These are phyloP conservation scores for Diogma glabrata DNA, from an alignment of 2,888 invertebrate genomes.

Conservation along the genomic window DNA sequence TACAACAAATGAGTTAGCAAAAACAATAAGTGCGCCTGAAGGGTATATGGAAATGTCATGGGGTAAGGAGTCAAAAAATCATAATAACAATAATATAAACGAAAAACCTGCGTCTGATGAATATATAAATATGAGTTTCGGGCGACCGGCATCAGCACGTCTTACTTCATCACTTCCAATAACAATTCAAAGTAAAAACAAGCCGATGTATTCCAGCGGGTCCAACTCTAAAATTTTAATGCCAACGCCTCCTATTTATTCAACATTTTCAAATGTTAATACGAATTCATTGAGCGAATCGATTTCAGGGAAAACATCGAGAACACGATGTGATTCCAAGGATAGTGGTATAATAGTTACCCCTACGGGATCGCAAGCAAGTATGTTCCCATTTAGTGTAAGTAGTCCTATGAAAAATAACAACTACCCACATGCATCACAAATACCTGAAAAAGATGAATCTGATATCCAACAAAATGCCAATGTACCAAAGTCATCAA, in stretches of 20 bases:
- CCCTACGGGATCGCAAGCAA: constrained; percentile 46
- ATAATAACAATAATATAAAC: constrained; percentile 27
- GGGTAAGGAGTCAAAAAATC: constrained; percentile 27
- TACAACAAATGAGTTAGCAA: constrained; percentile 27
- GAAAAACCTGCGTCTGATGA: constrained; percentile 32
- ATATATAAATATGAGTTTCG: constrained; percentile 43
- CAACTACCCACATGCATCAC: background rate
- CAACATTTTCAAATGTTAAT: background rate
- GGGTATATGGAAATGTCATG: constrained; percentile 58
- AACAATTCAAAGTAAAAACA: constrained; percentile 38
- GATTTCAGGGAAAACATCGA: background rate
- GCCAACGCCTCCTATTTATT: background rate
- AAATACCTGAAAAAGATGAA: constrained; percentile 21
- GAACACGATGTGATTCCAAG: constrained; percentile 33
- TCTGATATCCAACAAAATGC: background rate
- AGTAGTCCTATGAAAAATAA: constrained; percentile 45
- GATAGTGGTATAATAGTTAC: constrained; percentile 39
- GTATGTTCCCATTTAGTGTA: constrained; percentile 58
- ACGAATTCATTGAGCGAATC: constrained; percentile 13
- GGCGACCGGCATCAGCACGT: constrained; percentile 25
- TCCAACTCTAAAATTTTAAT: too few species aligned
- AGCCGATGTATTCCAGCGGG: too few species aligned
- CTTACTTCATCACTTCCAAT: constrained; percentile 43
- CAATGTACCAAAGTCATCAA: constrained; percentile 2
- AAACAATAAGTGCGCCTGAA: constrained; percentile 38